phyloP scores from a whole-genome alignment of 2,888 invertebrate genomes.

The Diarsia mendica region DNA sequence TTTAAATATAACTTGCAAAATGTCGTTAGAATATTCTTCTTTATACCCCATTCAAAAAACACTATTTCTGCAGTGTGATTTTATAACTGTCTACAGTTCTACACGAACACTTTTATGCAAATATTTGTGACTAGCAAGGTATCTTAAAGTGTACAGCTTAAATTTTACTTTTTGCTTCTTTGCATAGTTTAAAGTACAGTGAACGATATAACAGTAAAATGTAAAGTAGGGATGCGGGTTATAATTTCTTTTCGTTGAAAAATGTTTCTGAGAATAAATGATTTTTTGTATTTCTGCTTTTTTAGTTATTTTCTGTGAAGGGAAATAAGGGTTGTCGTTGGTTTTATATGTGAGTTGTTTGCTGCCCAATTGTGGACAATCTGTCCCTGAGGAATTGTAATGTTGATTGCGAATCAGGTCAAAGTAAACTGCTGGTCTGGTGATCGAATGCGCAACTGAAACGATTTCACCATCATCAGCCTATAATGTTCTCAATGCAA shows the following conservation, averaged over 20 bases:
- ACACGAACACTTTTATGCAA: slow-evolving; percentile 1
- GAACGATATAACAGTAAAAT: slow-evolving; percentile 23
- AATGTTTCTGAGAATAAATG: slow-evolving; percentile 12
- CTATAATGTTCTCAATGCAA: no score
- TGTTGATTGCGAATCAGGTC: neutral
- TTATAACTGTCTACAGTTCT: neutral
- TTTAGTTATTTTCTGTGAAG: slow-evolving; percentile 18
- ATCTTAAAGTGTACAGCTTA: slow-evolving; percentile 25
- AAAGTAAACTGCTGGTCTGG: neutral
- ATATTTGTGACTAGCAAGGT: neutral
- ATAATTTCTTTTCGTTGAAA: slow-evolving; percentile 34
- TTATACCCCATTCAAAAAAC: neutral
- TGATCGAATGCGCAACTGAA: neutral
- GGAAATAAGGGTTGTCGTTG: neutral
- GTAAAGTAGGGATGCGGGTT: slow-evolving; percentile 28
- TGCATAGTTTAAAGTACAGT: slow-evolving; percentile 25
- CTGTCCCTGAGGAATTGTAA: neutral
- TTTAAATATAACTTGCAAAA: no score
- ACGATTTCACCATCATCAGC: neutral
- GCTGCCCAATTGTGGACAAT: neutral
- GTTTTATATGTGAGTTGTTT: neutral
- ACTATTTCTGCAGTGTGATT: neutral
- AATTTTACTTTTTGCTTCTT: slow-evolving; percentile 14
- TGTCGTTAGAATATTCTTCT: neutral
- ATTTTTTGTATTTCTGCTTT: slow-evolving; percentile 10